Conservation (phyloP, 1,140 invertebrate species). For the Nebria ingens region DNA sequence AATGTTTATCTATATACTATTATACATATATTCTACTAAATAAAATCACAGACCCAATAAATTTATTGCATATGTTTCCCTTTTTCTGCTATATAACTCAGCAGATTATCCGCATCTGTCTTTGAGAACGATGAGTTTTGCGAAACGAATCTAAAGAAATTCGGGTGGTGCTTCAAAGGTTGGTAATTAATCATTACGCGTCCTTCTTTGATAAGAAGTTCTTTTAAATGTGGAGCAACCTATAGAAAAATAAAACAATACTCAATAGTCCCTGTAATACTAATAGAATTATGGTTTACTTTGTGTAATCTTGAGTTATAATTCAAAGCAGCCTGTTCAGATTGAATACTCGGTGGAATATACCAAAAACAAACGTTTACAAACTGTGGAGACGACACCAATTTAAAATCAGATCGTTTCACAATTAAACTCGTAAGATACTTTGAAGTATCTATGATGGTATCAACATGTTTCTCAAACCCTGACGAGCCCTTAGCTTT, state of each 20-base stretch:
- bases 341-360: slow-evolving; percentile 47
- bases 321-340: slow-evolving; percentile 34
- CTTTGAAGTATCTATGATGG: slow-evolving; percentile 36
- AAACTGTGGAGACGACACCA: slow-evolving; percentile 48
- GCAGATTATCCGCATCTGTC: slow-evolving; percentile 45
- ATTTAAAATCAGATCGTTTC: slow-evolving; percentile 33
- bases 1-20: no score
- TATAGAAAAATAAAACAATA: slow-evolving; percentile 39
- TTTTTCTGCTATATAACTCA: slow-evolving; percentile 44
- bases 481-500: slow-evolving; percentile 43
- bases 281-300: slow-evolving; percentile 24
- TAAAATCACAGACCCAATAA: no score
- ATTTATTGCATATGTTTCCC: neutral
- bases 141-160: slow-evolving; percentile 66
- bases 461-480: slow-evolving; percentile 45
- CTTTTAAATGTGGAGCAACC: slow-evolving; percentile 61
- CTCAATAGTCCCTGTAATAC: neutral
- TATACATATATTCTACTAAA: no score
- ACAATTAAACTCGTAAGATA: slow-evolving; percentile 36
- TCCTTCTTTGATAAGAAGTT: slow-evolving; percentile 53
- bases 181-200: slow-evolving; percentile 63
- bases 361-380: slow-evolving; percentile 68
- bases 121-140: slow-evolving; percentile 45
- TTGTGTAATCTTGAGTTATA: slow-evolving; percentile 38
- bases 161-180: slow-evolving; percentile 45